A percentile compares a stretch with the other conserved stretches of the same genome.
These are phyloP conservation scores for Geotrupes spiniger DNA, from an alignment of 2,888 invertebrate species.

Conservation along the genomic window DNA sequence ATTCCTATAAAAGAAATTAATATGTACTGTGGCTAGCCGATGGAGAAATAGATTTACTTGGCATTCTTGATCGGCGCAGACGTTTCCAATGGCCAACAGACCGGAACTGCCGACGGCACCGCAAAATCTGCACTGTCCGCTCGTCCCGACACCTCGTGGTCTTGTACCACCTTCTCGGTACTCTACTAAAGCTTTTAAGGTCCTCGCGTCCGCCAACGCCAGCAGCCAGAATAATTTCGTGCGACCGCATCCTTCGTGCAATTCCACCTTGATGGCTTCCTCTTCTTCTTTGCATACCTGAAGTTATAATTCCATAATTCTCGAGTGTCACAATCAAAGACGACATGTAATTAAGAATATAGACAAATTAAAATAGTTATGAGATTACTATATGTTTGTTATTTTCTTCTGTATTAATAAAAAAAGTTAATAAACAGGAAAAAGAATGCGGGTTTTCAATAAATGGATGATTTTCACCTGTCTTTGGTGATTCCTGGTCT, in stretches of 20 bases:
- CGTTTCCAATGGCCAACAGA: constrained; percentile 85
- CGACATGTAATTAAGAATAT: too few relatives aligned
- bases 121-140: constrained; percentile 87
- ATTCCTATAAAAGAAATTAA: constrained; percentile 55
- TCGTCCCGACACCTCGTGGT: constrained; percentile 43
- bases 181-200: constrained; percentile 86
- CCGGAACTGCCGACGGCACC: constrained; percentile 81
- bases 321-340: too few relatives aligned
- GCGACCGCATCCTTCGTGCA: constrained; percentile 95
- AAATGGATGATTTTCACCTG: too few relatives aligned
- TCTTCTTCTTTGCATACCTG: constrained; percentile 94
- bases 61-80: constrained; percentile 92
- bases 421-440: too few relatives aligned
- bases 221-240: constrained; percentile 95
- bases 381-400: too few relatives aligned
- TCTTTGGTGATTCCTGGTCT: constrained; percentile 80
- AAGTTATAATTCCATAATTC: background rate
- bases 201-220: constrained; percentile 88
- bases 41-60: constrained; percentile 60
- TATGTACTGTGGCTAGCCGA: too few relatives aligned
- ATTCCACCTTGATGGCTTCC: constrained; percentile 91
- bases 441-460: too few relatives aligned
- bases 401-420: too few relatives aligned
- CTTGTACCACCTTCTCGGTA: constrained; percentile 68
- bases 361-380: too few relatives aligned